Evolutionary conservation across 2,113 vertebrate species (phyloP).

Genomic region (Onychostruthus taczanowskii): DNA sequence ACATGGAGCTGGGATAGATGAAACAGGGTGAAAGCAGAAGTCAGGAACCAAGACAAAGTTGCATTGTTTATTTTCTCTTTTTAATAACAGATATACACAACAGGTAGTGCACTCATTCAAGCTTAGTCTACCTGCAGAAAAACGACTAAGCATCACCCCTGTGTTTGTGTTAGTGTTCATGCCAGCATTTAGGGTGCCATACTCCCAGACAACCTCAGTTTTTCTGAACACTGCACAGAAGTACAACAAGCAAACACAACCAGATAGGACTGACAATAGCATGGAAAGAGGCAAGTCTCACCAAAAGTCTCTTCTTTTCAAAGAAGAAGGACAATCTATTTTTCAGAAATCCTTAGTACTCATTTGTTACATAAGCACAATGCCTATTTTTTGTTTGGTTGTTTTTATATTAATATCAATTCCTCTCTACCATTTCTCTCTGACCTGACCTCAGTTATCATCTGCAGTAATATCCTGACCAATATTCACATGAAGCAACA

Average conservation of each 20-base stretch:
- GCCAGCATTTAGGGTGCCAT: background rate
- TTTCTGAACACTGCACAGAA: background rate
- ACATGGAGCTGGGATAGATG: background rate
- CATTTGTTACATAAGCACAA: background rate
- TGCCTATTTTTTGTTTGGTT: background rate
- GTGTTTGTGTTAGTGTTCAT: background rate
- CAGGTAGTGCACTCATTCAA: background rate
- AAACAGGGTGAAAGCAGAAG: background rate
- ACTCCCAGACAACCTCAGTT: fast-evolving
- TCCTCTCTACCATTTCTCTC: background rate
- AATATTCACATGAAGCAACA: background rate
- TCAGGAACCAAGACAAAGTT: background rate
- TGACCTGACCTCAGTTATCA: background rate
- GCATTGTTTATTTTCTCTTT: background rate
- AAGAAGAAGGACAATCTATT: background rate
- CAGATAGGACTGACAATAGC: background rate
- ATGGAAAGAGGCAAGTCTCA: background rate
- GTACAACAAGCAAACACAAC: background rate
- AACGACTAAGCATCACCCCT: background rate
- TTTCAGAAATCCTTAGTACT: background rate
- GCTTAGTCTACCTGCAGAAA: background rate
- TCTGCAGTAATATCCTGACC: background rate
- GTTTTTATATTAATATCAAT: background rate
- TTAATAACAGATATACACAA: background rate
- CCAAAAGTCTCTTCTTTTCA: background rate